Evolutionary conservation across 1,140 invertebrate species (phyloP).

Genomic region (Orchesella cincta): DNA sequence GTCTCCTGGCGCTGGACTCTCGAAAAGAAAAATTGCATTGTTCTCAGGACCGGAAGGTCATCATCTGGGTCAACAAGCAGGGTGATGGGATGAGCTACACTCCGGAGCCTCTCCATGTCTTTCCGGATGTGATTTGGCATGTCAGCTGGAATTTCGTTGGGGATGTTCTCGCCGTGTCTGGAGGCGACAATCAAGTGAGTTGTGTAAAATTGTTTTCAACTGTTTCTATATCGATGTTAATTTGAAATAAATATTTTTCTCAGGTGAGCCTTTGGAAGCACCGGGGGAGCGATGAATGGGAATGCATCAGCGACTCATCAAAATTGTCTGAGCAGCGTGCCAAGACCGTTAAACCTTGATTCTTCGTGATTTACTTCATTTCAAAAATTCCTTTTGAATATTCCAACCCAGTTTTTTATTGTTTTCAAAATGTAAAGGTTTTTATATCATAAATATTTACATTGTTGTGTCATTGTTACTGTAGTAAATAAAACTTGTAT

Average conservation of each 20-base stretch:
- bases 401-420: too few species aligned
- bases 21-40: constrained; percentile 66
- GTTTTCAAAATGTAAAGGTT: too few species aligned
- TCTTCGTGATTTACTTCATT: too few species aligned
- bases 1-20: constrained; percentile 65
- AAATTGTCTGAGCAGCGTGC: constrained; percentile 25
- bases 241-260: neutral
- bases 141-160: constrained; percentile 98
- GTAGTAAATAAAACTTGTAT: too few species aligned
- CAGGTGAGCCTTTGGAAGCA: constrained; percentile 51
- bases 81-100: constrained; percentile 73
- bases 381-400: too few species aligned
- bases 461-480: too few species aligned
- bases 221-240: too few species aligned
- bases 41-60: constrained; percentile 83
- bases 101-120: constrained; percentile 80
- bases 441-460: too few species aligned
- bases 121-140: constrained; percentile 98
- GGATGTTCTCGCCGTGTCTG: constrained; percentile 93
- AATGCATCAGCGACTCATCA: constrained; percentile 49
- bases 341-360: too few species aligned
- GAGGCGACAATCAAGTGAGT: constrained; percentile 95
- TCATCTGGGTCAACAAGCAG: constrained; percentile 88
- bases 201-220: neutral
- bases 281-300: constrained; percentile 45